Conservation (phyloP, 1,140 invertebrate species). For the Ostrea edulis region DNA sequence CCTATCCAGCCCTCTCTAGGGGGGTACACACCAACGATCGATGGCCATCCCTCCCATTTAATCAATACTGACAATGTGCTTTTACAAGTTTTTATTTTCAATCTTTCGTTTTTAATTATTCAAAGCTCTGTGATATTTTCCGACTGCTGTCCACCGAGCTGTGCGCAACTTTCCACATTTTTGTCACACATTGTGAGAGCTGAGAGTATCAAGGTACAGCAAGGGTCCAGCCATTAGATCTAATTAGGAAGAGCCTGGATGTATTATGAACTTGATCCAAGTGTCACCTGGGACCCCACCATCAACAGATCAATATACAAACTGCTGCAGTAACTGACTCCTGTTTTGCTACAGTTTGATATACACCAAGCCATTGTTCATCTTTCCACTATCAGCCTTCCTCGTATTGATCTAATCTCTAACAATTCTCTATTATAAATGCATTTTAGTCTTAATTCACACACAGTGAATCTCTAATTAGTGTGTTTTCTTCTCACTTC, state of each 20-base stretch:
- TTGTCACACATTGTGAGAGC: conserved; percentile 8
- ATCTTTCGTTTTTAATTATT: conserved; percentile 33
- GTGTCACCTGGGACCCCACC: conserved; percentile 3
- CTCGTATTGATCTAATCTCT: conserved; percentile 10
- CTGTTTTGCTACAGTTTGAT: conserved; percentile 29
- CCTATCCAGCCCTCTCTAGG: conserved; percentile 19
- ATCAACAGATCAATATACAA: conserved; percentile 34
- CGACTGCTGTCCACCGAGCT: background rate
- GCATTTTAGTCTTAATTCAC: conserved; percentile 37
- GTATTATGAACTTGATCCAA: conserved; percentile 4
- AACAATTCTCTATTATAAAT: conserved; percentile 27
- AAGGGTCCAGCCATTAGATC: conserved; percentile 5
- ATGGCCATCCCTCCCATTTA: background rate
- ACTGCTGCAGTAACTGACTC: conserved; percentile 30
- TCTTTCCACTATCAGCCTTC: background rate
- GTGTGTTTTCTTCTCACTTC: background rate
- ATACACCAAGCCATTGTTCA: conserved; percentile 36
- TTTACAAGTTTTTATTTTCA: conserved; percentile 33
- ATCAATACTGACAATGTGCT: conserved; percentile 28
- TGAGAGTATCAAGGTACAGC: conserved; percentile 22
- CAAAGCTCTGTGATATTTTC: background rate
- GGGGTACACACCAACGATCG: conserved; percentile 10
- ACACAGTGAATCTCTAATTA: conserved; percentile 11
- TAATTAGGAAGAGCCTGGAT: conserved; percentile 28
- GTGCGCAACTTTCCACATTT: background rate